A percentile compares a stretch with the other conserved stretches of the same genome.
Evolutionary conservation across 37 sponge, comb jelly and placozoan genomes (phyloP).

Genomic region (Lycopodina hypogea): DNA sequence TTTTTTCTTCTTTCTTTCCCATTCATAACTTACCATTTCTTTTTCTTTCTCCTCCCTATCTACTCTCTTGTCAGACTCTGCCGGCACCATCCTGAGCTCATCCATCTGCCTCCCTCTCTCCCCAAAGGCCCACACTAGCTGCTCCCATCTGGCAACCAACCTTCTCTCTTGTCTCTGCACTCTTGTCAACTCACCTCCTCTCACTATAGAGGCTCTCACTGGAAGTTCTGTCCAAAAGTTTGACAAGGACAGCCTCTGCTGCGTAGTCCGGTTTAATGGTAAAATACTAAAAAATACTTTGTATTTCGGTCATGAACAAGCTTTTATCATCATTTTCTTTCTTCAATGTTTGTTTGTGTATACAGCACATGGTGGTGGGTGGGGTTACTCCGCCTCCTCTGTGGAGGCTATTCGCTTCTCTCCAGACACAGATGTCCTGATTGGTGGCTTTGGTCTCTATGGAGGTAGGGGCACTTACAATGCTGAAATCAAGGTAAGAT

Average conservation of each 20-base stretch:
- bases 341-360: background rate
- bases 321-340: background rate
- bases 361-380: slow-evolving; percentile 76
- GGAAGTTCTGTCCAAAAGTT: slow-evolving; percentile 36
- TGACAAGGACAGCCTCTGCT: slow-evolving; percentile 38
- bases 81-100: slow-evolving; percentile 82
- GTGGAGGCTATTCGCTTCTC: slow-evolving; percentile 87
- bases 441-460: slow-evolving; percentile 86
- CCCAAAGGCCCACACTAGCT: slow-evolving; percentile 47
- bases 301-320: background rate
- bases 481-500: slow-evolving; percentile 61
- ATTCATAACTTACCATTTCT: no score
- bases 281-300: slow-evolving; percentile 3
- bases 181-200: slow-evolving; percentile 41
- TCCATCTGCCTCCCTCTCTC: slow-evolving; percentile 74
- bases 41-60: no score
- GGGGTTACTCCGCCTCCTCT: slow-evolving; percentile 83
- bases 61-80: slow-evolving; percentile 12
- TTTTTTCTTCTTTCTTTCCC: no score
- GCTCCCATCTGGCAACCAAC: slow-evolving; percentile 73
- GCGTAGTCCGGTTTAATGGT: slow-evolving; percentile 57
- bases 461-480: slow-evolving; percentile 74
- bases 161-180: slow-evolving; percentile 79
- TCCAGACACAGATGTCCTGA: slow-evolving; percentile 67
- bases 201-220: slow-evolving; percentile 39